Percentiles rank a stretch among this genome's conserved stretches.
phyloP scores from a whole-genome alignment of 2,113 vertebrate species.

The Leptosomus discolor region DNA sequence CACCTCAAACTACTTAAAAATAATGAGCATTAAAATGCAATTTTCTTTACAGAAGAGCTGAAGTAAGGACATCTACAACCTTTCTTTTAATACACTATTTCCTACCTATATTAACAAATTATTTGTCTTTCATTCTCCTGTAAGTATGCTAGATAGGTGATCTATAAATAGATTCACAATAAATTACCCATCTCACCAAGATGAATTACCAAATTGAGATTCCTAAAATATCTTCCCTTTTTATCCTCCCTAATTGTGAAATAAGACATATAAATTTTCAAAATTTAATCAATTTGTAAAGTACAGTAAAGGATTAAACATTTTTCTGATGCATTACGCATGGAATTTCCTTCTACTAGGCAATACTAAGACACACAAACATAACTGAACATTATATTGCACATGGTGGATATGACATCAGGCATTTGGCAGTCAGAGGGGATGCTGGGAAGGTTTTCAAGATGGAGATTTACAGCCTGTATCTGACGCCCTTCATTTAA shows the following conservation, averaged over 20 bases:
- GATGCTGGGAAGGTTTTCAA: not conserved
- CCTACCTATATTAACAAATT: not conserved
- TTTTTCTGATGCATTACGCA: not conserved
- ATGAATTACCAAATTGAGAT: conserved; percentile 30
- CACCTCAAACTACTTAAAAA: conserved; percentile 8
- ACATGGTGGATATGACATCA: accelerated
- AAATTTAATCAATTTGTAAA: conserved; percentile 1
- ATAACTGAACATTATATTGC: accelerated
- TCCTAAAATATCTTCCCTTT: conserved; percentile 5
- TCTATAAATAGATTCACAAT: conserved; percentile 27
- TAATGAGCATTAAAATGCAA: not conserved
- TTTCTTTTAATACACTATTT: conserved; percentile 32
- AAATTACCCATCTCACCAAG: conserved; percentile 23
- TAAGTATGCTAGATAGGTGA: not conserved
- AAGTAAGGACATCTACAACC: not conserved
- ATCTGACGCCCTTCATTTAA: not conserved
- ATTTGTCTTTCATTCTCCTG: conserved; percentile 41
- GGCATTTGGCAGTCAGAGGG: not conserved
- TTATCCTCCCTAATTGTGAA: not conserved
- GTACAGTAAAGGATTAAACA: not conserved
- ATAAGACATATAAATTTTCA: not conserved
- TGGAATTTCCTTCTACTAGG: not conserved
- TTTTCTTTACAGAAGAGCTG: not conserved
- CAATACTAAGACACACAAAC: not conserved
- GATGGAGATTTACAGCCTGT: not conserved